Percentiles rank a stretch among this genome's conserved stretches.
These are phyloP conservation scores for Idaea straminata DNA, from an alignment of 2,888 invertebrate genomes.

Conservation along the genomic window DNA sequence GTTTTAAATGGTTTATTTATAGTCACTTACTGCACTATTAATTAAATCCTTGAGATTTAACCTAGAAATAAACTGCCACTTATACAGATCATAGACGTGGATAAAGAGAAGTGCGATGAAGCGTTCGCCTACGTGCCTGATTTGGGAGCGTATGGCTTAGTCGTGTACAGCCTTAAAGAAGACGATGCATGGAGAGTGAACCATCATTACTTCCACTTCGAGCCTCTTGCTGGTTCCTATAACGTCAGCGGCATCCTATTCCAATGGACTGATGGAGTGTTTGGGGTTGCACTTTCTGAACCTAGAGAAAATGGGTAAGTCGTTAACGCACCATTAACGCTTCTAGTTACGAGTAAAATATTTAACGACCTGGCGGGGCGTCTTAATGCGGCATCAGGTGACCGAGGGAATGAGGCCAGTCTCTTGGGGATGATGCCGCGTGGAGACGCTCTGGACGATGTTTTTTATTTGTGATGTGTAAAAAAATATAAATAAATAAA, in stretches of 20 bases:
- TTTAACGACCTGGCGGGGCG: too few species aligned
- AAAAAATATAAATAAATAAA: too few species aligned
- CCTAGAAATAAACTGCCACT: conserved; percentile 3
- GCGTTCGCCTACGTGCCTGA: conserved; percentile 90
- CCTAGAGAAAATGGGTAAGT: conserved; percentile 78
- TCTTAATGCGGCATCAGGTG: too few species aligned
- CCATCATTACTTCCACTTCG: conserved; percentile 92
- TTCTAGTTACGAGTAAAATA: neutral
- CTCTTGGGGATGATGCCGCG: too few species aligned
- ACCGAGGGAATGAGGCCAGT: too few species aligned
- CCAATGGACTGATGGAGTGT: conserved; percentile 93
- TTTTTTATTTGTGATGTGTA: too few species aligned
- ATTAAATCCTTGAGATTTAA: neutral
- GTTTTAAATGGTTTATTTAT: neutral
- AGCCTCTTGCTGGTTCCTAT: conserved; percentile 88
- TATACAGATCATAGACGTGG: conserved; percentile 84
- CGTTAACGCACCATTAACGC: neutral
- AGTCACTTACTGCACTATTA: neutral
- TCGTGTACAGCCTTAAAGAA: conserved; percentile 87
- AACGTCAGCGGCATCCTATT: conserved; percentile 89
- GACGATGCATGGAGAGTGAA: conserved; percentile 89
- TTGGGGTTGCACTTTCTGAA: conserved; percentile 85
- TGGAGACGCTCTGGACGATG: too few species aligned
- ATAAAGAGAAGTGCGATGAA: conserved; percentile 84
- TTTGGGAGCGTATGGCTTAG: conserved; percentile 86